Percentiles rank a stretch among this genome's conserved stretches.
phyloP scores from a whole-genome alignment of 2,797 vertebrate species.

The Etheostoma nigrum region DNA sequence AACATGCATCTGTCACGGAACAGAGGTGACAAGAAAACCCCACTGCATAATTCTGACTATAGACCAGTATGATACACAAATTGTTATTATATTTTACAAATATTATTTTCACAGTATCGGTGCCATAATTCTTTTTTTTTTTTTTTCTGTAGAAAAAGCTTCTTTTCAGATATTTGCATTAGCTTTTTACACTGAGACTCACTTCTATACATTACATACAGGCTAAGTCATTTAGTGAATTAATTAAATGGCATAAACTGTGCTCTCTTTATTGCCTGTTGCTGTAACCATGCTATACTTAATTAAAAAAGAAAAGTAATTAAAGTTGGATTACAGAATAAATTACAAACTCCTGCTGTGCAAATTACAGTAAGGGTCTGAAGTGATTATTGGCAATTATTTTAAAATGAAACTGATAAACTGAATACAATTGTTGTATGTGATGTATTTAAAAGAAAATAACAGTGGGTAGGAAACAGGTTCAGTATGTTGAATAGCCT shows the following conservation, averaged over 20 bases:
- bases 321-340: conserved; percentile 40
- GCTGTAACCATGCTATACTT: conserved; percentile 25
- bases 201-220: conserved; percentile 13
- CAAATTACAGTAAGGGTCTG: conserved; percentile 1
- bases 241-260: conserved; percentile 20
- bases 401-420: not conserved
- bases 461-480: not conserved
- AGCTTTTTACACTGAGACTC: not conserved
- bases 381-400: conserved; percentile 1
- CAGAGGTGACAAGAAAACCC: no score
- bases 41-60: no score
- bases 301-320: conserved; percentile 46
- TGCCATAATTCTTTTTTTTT: not conserved
- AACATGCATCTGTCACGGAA: no score
- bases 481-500: not conserved
- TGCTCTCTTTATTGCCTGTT: conserved; percentile 8
- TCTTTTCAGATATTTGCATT: not conserved
- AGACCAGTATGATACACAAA: no score
- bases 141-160: not conserved
- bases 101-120: no score
- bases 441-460: not conserved
- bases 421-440: not conserved
- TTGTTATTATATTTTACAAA: no score
- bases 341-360: conserved; percentile 3
- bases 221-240: conserved; percentile 34